Evolutionary conservation across 2,113 vertebrate species (phyloP).

Genomic region (Poeciliopsis turrubarensis): DNA sequence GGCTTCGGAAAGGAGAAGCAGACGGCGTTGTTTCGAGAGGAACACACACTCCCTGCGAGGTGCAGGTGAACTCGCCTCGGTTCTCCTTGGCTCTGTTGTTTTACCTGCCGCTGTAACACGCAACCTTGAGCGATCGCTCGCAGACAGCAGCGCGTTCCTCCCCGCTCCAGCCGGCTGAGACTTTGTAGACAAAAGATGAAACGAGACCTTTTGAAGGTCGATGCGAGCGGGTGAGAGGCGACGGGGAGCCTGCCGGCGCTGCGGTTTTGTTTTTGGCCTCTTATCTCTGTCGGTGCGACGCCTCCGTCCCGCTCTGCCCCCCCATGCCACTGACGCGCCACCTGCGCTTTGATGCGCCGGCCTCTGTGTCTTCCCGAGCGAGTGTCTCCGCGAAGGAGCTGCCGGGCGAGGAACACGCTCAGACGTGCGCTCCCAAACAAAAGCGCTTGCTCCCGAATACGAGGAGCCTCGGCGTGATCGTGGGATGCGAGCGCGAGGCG

Average conservation of each 20-base stretch:
- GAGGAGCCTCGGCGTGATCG: neutral
- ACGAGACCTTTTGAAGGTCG: slow-evolving; percentile 62
- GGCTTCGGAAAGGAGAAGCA: neutral
- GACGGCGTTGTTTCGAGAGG: slow-evolving; percentile 38
- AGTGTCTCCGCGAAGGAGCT: neutral
- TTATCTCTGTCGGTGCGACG: slow-evolving; percentile 67
- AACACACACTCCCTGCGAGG: neutral
- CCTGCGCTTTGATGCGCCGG: slow-evolving; percentile 71
- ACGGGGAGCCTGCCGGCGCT: slow-evolving; percentile 11
- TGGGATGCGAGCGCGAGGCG: slow-evolving; percentile 5
- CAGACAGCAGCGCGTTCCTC: slow-evolving; percentile 17
- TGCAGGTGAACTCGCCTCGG: neutral
- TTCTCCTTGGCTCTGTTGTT: neutral
- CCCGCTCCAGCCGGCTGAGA: slow-evolving; percentile 33
- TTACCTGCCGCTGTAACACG: slow-evolving; percentile 9
- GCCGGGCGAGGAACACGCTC: slow-evolving; percentile 7
- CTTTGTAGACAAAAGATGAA: slow-evolving; percentile 65
- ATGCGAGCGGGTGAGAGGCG: slow-evolving; percentile 52
- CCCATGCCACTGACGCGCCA: slow-evolving; percentile 59
- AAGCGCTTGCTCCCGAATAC: neutral
- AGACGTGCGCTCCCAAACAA: neutral
- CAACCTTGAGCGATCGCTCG: neutral
- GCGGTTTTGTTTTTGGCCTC: slow-evolving; percentile 58
- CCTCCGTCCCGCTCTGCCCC: slow-evolving; percentile 67
- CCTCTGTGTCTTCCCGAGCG: slow-evolving; percentile 1